Conservation (phyloP, 2,888 invertebrate species). For the Gonocerus acuteangulatus region DNA sequence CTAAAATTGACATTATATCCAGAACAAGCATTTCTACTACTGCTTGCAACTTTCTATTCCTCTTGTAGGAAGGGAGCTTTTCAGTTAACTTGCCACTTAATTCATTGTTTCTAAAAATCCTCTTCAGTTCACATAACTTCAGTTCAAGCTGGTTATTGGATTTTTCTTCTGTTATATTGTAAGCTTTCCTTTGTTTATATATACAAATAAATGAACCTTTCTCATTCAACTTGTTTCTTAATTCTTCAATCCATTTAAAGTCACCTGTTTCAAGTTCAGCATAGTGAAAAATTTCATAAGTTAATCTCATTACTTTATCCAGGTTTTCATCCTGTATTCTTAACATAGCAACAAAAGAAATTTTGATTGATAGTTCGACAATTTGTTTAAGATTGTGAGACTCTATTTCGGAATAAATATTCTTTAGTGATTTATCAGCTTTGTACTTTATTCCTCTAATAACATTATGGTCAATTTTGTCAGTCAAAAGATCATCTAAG, state of each 20-base stretch:
- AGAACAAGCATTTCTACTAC: slow-evolving; percentile 37
- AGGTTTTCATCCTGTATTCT: too few relatives aligned
- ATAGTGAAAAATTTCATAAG: neutral
- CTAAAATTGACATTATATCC: slow-evolving; percentile 37
- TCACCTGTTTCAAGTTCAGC: neutral
- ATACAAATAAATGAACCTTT: too few relatives aligned
- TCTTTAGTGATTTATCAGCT: too few relatives aligned
- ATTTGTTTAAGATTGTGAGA: too few relatives aligned
- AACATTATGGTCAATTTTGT: too few relatives aligned
- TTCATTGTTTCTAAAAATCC: slow-evolving; percentile 14
- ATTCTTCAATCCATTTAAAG: neutral
- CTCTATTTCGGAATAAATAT: too few relatives aligned
- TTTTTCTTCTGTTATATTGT: too few relatives aligned
- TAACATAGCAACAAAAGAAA: too few relatives aligned
- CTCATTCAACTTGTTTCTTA: neutral
- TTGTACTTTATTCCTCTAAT: too few relatives aligned
- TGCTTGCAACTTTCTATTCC: slow-evolving; percentile 27
- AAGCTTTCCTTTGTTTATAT: neutral
- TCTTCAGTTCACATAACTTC: neutral
- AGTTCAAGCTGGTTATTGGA: too few relatives aligned
- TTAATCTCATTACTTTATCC: neutral
- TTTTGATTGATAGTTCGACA: too few relatives aligned
- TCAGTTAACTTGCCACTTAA: neutral
- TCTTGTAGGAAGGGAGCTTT: slow-evolving; percentile 18
- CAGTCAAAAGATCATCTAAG: too few relatives aligned